Conservation (phyloP, 2,888 invertebrate genomes). For the Sminthurides aquaticus region DNA sequence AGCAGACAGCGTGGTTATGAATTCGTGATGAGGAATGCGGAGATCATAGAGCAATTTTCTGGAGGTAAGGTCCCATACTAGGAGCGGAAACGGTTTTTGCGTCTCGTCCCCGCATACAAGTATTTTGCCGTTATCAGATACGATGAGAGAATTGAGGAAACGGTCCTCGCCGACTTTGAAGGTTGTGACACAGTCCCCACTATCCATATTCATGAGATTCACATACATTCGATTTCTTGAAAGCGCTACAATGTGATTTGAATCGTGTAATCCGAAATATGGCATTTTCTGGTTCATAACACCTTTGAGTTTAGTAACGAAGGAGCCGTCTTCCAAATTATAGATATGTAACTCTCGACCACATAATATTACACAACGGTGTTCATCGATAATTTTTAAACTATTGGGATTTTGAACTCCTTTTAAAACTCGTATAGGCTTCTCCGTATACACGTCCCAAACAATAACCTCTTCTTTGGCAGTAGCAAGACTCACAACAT, state of each 20-base stretch:
- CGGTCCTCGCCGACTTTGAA: slow-evolving; percentile 81
- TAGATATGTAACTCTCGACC: slow-evolving; percentile 71
- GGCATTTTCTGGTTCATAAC: slow-evolving; percentile 93
- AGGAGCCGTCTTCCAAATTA: slow-evolving; percentile 65
- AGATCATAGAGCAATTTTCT: slow-evolving; percentile 77
- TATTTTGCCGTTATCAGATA: slow-evolving; percentile 78
- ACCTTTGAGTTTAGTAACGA: slow-evolving; percentile 66
- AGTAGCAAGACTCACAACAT: slow-evolving; percentile 67
- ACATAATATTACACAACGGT: slow-evolving; percentile 69
- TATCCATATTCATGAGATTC: slow-evolving; percentile 74
- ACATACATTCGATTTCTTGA: slow-evolving; percentile 83
- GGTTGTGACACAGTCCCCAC: slow-evolving; percentile 73
- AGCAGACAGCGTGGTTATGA: slow-evolving; percentile 71
- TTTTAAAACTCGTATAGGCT: slow-evolving; percentile 60
- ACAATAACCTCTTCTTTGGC: slow-evolving; percentile 69
- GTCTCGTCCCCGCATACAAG: slow-evolving; percentile 87
- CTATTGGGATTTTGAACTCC: slow-evolving; percentile 71
- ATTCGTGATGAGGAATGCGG: slow-evolving; percentile 81
- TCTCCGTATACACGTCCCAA: slow-evolving; percentile 63
- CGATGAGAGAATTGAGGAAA: slow-evolving; percentile 76
- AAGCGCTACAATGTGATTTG: slow-evolving; percentile 69
- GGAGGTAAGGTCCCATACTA: slow-evolving; percentile 80
- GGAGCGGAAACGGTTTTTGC: slow-evolving; percentile 79
- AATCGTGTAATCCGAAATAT: slow-evolving; percentile 74
- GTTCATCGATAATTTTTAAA: slow-evolving; percentile 63